These are phyloP conservation scores for Turdus rufiventris DNA, from an alignment of 2,113 vertebrate species.

Conservation along the genomic window DNA sequence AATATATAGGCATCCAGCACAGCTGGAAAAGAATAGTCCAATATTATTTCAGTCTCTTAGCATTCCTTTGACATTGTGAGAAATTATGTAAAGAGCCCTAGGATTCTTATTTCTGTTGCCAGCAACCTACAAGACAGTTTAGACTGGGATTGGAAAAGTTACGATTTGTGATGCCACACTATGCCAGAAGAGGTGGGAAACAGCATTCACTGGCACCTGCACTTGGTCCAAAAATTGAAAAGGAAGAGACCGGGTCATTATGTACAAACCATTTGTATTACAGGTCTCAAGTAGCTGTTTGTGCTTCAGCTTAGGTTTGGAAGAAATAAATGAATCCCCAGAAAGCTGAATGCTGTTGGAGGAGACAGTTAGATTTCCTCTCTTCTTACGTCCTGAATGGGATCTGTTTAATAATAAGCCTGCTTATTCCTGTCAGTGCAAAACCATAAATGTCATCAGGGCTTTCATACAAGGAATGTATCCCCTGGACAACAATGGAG, in stretches of 20 bases:
- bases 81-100: background rate
- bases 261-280: background rate
- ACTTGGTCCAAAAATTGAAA: background rate
- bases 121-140: background rate
- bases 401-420: background rate
- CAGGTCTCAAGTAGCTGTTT: background rate
- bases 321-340: background rate
- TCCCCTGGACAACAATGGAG: background rate
- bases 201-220: background rate
- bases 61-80: background rate
- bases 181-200: background rate
- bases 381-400: background rate
- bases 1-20: background rate
- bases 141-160: background rate
- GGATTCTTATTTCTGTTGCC: constrained; percentile 7
- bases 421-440: background rate
- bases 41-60: background rate
- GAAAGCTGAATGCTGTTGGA: background rate
- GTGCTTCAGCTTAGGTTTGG: background rate
- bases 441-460: background rate
- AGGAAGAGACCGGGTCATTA: background rate
- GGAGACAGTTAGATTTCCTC: background rate
- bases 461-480: background rate
- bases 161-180: constrained; percentile 1
- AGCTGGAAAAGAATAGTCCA: constrained; percentile 4